These are phyloP conservation scores for Anabacerthia variegaticeps DNA, from an alignment of 2,797 vertebrate genomes.

Conservation along the genomic window DNA sequence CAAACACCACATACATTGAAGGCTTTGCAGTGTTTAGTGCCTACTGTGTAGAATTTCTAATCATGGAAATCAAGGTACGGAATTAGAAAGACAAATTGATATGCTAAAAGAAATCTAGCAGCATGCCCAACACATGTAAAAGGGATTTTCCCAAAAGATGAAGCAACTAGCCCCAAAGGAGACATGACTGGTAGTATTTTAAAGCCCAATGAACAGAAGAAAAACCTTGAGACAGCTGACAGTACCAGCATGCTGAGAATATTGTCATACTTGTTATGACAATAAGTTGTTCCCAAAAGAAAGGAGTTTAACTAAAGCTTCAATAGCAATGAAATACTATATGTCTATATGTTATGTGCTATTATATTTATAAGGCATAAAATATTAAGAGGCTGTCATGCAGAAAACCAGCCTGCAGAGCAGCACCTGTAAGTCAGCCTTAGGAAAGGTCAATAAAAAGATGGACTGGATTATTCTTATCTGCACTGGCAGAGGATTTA, in stretches of 20 bases:
- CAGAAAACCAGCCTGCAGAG: neutral
- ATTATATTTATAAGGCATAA: neutral
- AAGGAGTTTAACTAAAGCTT: neutral
- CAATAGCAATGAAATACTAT: neutral
- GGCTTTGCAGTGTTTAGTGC: neutral
- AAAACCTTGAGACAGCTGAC: neutral
- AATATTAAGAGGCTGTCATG: neutral
- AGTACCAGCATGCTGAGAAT: neutral
- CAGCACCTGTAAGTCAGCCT: neutral
- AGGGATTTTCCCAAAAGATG: neutral
- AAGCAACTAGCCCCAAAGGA: neutral
- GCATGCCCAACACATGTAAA: neutral
- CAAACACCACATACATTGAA: neutral
- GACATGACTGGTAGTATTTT: neutral
- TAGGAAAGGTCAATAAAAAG: neutral
- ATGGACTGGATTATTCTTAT: neutral
- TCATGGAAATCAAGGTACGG: neutral
- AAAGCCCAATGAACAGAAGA: neutral
- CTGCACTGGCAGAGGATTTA: neutral
- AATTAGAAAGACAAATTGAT: neutral
- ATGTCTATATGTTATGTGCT: neutral
- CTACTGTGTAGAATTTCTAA: neutral
- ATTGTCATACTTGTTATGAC: neutral
- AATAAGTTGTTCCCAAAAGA: neutral
- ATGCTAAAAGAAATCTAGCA: neutral